Evolutionary conservation across 2,113 vertebrate genomes (phyloP).

Genomic region (Clupea harengus): DNA sequence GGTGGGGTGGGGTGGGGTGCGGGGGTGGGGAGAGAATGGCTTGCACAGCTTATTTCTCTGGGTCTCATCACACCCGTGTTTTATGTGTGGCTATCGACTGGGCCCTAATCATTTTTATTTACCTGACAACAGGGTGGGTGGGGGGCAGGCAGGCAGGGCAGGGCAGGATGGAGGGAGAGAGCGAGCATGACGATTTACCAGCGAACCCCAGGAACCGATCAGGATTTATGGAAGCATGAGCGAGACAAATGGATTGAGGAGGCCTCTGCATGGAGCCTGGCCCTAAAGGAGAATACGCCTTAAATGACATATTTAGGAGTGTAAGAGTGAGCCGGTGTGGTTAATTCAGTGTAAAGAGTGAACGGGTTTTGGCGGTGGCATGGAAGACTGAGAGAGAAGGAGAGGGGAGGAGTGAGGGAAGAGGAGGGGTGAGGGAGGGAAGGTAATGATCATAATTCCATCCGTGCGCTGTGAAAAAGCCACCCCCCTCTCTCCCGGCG

Average conservation of each 20-base stretch:
- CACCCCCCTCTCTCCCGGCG: neutral
- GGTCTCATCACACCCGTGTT: neutral
- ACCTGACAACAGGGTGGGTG: slow-evolving; percentile 30
- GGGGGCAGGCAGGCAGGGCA: slow-evolving; percentile 36
- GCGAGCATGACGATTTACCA: slow-evolving; percentile 40
- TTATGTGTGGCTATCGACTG: slow-evolving; percentile 24
- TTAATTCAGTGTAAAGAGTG: slow-evolving; percentile 41
- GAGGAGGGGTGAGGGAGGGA: neutral
- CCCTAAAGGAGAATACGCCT: slow-evolving; percentile 33
- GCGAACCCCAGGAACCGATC: slow-evolving; percentile 37
- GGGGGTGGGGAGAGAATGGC: neutral
- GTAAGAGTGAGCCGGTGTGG: slow-evolving; percentile 24
- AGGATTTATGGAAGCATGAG: slow-evolving; percentile 47
- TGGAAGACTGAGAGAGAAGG: neutral
- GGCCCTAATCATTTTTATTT: slow-evolving; percentile 42
- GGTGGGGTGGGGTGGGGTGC: neutral
- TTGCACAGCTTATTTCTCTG: slow-evolving; percentile 7
- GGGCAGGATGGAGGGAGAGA: slow-evolving; percentile 38
- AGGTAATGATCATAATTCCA: slow-evolving; percentile 47
- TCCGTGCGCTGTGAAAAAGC: slow-evolving; percentile 20
- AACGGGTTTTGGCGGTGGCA: slow-evolving; percentile 31
- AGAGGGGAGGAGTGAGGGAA: neutral
- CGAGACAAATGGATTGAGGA: slow-evolving; percentile 42
- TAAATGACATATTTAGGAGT: slow-evolving; percentile 45
- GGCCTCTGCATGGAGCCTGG: slow-evolving; percentile 2